Conservation (phyloP, 2,113 vertebrate species). For the Hepsetus odoe region DNA sequence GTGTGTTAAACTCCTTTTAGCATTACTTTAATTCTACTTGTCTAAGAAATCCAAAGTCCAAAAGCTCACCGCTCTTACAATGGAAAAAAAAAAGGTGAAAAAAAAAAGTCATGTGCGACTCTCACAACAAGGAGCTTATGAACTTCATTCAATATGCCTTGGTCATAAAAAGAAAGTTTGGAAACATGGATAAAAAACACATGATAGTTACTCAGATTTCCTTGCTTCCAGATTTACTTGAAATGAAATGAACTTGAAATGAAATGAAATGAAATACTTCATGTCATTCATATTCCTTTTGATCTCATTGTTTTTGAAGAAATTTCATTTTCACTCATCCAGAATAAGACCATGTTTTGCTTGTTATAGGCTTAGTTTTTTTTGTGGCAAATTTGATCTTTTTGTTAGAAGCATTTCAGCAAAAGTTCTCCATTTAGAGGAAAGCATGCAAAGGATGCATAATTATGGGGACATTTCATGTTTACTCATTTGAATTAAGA, state of each 20-base stretch:
- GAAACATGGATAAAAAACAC: background rate
- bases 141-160: background rate
- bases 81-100: background rate
- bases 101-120: too few species aligned
- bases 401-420: background rate
- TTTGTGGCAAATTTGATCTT: too few species aligned
- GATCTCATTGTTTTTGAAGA: background rate
- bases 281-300: background rate
- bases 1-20: background rate
- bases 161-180: background rate
- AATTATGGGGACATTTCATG: too few species aligned
- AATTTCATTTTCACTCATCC: background rate
- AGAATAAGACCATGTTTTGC: too few species aligned
- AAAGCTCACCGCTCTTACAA: background rate
- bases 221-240: too few species aligned
- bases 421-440: background rate
- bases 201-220: background rate
- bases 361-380: too few species aligned
- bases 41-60: background rate
- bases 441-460: too few species aligned
- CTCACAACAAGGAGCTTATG: too few species aligned
- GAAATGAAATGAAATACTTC: background rate
- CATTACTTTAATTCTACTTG: conserved; percentile 11
- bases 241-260: background rate
- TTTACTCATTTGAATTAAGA: too few species aligned